These are phyloP conservation scores for Engraulis encrasicolus DNA, from an alignment of 2,113 vertebrate species.

Conservation along the genomic window DNA sequence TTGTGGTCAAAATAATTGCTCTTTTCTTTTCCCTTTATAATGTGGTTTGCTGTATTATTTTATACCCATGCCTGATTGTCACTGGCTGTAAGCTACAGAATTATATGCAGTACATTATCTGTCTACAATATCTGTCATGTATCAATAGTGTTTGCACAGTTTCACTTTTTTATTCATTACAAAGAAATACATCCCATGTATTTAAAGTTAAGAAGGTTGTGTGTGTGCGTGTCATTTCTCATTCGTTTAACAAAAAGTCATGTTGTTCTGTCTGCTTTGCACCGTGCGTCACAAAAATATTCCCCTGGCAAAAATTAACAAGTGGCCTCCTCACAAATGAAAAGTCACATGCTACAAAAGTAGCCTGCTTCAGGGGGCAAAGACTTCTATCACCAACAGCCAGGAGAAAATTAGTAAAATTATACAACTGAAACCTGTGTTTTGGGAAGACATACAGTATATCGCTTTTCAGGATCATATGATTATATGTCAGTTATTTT, in stretches of 20 bases:
- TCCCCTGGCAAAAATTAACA: too few relatives aligned
- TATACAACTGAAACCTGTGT: too few relatives aligned
- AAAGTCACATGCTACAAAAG: too few relatives aligned
- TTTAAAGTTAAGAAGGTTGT: slow-evolving; percentile 8
- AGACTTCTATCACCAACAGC: too few relatives aligned
- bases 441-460: too few relatives aligned
- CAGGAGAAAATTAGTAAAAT: too few relatives aligned
- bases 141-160: slow-evolving; percentile 50
- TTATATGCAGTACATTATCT: slow-evolving; percentile 35
- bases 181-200: slow-evolving; percentile 50
- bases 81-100: background rate
- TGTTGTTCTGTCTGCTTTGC: too few relatives aligned
- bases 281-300: too few relatives aligned
- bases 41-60: slow-evolving; percentile 20
- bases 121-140: slow-evolving; percentile 26
- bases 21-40: slow-evolving; percentile 13
- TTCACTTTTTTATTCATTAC: slow-evolving; percentile 29
- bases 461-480: background rate
- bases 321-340: too few relatives aligned
- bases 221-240: background rate
- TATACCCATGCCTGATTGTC: background rate
- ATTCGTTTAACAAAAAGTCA: background rate
- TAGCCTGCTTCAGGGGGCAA: too few relatives aligned
- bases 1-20: slow-evolving; percentile 19
- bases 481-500: background rate